phyloP scores from a whole-genome alignment of 2,888 invertebrate genomes.

The Nomada lathburiana region DNA sequence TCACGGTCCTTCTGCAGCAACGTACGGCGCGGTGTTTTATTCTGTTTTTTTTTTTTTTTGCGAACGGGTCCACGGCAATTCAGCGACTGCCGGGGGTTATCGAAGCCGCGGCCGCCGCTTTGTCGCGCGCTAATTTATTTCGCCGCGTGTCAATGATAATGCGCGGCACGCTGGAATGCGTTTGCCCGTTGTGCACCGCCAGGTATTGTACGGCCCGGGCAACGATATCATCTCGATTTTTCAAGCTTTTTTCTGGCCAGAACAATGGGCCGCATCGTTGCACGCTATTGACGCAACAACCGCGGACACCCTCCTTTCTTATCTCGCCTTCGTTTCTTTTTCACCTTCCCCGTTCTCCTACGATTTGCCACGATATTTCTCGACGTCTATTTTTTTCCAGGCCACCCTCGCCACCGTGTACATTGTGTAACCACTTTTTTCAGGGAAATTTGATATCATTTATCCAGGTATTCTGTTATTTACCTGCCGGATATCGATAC shows the following conservation, averaged over 20 bases:
- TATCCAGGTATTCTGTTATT: background rate
- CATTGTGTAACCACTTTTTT: background rate
- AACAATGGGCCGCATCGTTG: constrained; percentile 39
- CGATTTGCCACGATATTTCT: background rate
- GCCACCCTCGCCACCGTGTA: background rate
- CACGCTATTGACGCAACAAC: background rate
- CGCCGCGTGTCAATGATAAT: constrained; percentile 55
- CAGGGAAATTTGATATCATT: background rate
- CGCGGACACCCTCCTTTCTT: background rate
- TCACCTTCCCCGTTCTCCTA: background rate
- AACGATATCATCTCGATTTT: constrained; percentile 51
- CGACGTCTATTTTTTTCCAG: background rate
- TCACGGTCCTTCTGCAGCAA: constrained; percentile 35
- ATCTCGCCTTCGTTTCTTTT: background rate
- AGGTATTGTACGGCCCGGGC: constrained; percentile 28
- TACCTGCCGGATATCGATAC: no score
- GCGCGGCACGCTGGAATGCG: constrained; percentile 36
- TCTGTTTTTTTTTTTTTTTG: constrained; percentile 15
- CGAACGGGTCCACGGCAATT: constrained; percentile 11
- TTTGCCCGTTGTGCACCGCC: background rate
- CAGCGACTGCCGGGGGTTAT: constrained; percentile 31
- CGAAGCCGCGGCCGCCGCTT: constrained; percentile 23
- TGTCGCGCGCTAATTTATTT: constrained; percentile 54
- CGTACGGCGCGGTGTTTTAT: constrained; percentile 8
- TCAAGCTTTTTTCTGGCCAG: constrained; percentile 30